Evolutionary conservation across 2,888 invertebrate species (phyloP).

Genomic region (Meteorus cinctellus): DNA sequence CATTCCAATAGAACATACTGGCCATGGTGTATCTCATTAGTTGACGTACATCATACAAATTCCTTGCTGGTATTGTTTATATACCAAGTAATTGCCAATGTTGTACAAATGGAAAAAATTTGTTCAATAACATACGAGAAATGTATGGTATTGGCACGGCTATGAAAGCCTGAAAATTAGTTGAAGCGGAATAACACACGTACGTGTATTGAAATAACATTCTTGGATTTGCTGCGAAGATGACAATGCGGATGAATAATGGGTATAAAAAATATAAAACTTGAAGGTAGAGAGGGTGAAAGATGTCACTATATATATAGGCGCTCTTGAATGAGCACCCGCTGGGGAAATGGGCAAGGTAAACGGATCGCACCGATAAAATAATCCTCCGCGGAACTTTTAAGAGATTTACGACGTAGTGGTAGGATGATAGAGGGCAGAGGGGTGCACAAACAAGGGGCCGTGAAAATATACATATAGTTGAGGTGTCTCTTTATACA

Average conservation of each 20-base stretch:
- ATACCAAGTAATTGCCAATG: too few relatives aligned
- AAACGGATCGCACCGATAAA: conserved; percentile 40
- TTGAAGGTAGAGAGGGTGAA: not conserved
- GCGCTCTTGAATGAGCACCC: conserved; percentile 29
- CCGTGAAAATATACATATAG: conserved; percentile 37
- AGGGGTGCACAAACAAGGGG: not conserved
- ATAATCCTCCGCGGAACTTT: conserved; percentile 49
- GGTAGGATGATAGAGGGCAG: conserved; percentile 40
- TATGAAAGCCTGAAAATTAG: too few relatives aligned
- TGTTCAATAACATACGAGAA: too few relatives aligned
- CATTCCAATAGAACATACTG: too few relatives aligned
- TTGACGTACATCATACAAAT: too few relatives aligned
- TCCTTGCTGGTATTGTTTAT: too few relatives aligned
- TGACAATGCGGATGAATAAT: conserved; percentile 23
- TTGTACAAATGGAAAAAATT: too few relatives aligned
- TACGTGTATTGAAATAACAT: too few relatives aligned
- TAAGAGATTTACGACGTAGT: conserved; percentile 58
- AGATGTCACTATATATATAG: conserved; percentile 5
- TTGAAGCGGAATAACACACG: too few relatives aligned
- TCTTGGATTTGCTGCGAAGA: too few relatives aligned
- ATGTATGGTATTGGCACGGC: too few relatives aligned
- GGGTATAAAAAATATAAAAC: conserved; percentile 7
- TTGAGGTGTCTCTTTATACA: conserved; percentile 46
- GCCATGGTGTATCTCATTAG: too few relatives aligned
- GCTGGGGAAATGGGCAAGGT: conserved; percentile 29